phyloP scores from a whole-genome alignment of 2,113 vertebrate genomes.

The Pangasianodon hypophthalmus region DNA sequence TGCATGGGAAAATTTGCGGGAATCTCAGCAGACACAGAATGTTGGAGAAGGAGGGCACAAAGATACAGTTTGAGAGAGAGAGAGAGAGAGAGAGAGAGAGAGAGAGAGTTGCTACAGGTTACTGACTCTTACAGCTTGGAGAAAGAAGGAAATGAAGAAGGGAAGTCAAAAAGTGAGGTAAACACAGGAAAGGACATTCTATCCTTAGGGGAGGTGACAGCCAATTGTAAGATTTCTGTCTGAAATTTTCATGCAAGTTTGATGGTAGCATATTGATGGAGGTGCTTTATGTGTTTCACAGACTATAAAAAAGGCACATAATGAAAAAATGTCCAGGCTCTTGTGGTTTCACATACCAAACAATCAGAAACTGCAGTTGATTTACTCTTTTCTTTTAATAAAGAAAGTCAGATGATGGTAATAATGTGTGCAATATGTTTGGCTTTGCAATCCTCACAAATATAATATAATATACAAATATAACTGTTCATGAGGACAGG shows the following conservation, averaged over 20 bases:
- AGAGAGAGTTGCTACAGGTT: neutral
- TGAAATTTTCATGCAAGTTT: constrained; percentile 45
- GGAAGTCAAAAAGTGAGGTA: constrained; percentile 13
- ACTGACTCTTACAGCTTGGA: constrained; percentile 30
- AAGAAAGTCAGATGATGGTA: neutral
- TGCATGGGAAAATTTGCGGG: neutral
- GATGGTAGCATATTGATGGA: constrained; percentile 1
- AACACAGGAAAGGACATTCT: constrained; percentile 27
- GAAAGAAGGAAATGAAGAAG: constrained; percentile 7
- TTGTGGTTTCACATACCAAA: neutral
- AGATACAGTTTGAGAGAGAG: neutral
- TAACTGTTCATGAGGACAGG: neutral
- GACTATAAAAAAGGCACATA: constrained; percentile 20
- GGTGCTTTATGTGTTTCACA: constrained; percentile 14
- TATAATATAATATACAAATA: neutral
- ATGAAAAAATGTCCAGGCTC: neutral
- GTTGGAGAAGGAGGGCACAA: neutral
- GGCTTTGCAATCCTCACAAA: neutral
- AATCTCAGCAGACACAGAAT: neutral
- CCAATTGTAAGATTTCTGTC: constrained; percentile 38
- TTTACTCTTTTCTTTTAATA: neutral
- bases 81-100: neutral
- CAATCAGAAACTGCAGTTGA: constrained; percentile 1
- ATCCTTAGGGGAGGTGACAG: constrained; percentile 10
- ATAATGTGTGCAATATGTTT: neutral